These are phyloP conservation scores for Phrynosoma platyrhinos DNA, from an alignment of 2,113 vertebrate species.

Conservation along the genomic window DNA sequence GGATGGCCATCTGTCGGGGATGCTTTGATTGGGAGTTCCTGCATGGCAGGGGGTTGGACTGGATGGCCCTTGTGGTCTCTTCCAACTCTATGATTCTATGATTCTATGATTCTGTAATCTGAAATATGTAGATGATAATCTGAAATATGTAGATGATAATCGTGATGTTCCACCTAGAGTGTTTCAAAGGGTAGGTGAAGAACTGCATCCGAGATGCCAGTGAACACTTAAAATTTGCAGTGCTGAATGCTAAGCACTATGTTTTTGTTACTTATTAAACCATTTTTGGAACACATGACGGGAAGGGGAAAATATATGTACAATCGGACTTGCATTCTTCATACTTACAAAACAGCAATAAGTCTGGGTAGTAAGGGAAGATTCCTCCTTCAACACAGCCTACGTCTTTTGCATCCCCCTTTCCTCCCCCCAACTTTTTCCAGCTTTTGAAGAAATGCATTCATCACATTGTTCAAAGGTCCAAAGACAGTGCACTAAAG, in stretches of 20 bases:
- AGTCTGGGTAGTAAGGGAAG: background rate
- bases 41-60: too few relatives aligned
- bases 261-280: background rate
- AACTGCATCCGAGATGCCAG: background rate
- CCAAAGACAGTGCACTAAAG: slow-evolving; percentile 57
- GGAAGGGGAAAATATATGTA: background rate
- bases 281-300: background rate
- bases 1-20: too few relatives aligned
- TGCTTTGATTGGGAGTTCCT: too few relatives aligned
- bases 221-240: too few relatives aligned
- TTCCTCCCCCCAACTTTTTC: background rate
- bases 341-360: background rate
- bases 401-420: background rate
- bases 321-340: background rate
- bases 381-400: background rate
- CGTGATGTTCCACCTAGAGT: background rate
- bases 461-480: slow-evolving; percentile 68
- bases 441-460: slow-evolving; percentile 53
- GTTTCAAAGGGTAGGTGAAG: background rate
- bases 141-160: background rate
- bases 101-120: too few relatives aligned
- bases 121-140: background rate
- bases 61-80: too few relatives aligned
- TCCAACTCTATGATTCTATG: too few relatives aligned
- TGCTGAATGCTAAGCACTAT: background rate